These are phyloP conservation scores for Dynastes grantii DNA, from an alignment of 2,888 invertebrate genomes.

Conservation along the genomic window DNA sequence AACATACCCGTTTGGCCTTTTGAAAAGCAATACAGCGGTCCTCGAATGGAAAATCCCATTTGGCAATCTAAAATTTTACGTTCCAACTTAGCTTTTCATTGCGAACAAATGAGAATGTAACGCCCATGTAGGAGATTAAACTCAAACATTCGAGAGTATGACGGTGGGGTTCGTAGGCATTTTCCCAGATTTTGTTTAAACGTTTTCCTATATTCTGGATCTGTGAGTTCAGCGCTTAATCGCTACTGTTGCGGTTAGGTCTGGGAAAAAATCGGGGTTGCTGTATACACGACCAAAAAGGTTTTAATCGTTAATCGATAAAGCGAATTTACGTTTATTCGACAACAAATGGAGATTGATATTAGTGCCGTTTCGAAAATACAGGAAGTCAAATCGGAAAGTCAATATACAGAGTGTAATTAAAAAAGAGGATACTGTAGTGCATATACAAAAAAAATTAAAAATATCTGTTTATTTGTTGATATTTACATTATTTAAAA, in stretches of 20 bases:
- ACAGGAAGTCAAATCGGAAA: not conserved
- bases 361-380: not conserved
- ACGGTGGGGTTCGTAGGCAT: not conserved
- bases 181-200: conserved; percentile 10
- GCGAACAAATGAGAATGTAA: not conserved
- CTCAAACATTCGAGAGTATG: conserved; percentile 1
- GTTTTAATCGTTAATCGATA: conserved; percentile 45
- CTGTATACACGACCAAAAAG: conserved; percentile 11
- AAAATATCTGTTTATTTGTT: no score
- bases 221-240: not conserved
- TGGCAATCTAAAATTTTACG: not conserved
- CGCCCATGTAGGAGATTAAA: not conserved
- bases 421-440: no score
- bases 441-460: no score
- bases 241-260: not conserved
- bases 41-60: not conserved
- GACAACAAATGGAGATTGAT: not conserved
- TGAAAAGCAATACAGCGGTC: no score
- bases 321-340: conserved; percentile 36
- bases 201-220: conserved; percentile 14
- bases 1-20: no score
- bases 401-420: not conserved
- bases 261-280: not conserved
- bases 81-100: conserved; percentile 13
- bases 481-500: no score